Conservation (phyloP, 2,888 invertebrate genomes). For the Caradrina kadenii region DNA sequence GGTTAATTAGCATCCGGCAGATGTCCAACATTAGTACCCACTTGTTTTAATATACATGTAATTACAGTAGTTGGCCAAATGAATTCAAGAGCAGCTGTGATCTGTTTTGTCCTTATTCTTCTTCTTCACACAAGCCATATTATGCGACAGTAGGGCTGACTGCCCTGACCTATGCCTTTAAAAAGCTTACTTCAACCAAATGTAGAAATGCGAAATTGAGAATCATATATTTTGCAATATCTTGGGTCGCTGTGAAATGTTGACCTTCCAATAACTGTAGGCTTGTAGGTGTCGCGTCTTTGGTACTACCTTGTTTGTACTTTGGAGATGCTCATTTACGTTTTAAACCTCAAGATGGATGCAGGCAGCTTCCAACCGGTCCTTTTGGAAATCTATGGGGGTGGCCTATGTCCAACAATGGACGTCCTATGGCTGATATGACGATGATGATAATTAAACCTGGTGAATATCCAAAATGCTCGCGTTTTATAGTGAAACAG, state of each 20-base stretch:
- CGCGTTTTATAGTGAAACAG: slow-evolving; percentile 13
- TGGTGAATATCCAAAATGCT: not conserved
- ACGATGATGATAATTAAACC: not conserved
- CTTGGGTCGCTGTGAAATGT: slow-evolving; percentile 18
- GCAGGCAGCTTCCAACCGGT: too few species aligned
- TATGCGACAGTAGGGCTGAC: not conserved
- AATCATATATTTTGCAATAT: slow-evolving; percentile 36
- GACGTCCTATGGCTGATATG: too few species aligned
- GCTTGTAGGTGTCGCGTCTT: slow-evolving; percentile 21
- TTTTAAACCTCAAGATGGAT: too few species aligned
- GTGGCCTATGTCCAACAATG: too few species aligned
- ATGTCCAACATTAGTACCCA: too few species aligned
- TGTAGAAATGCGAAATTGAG: slow-evolving; percentile 40
- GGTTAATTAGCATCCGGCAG: too few species aligned
- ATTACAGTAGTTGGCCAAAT: not conserved
- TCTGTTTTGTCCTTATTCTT: not conserved
- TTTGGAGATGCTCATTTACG: slow-evolving; percentile 3
- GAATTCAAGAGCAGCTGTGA: not conserved
- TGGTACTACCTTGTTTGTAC: slow-evolving; percentile 1
- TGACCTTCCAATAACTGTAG: slow-evolving; percentile 31
- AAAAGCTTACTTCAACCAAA: slow-evolving; percentile 17
- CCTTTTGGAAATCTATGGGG: too few species aligned
- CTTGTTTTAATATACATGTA: too few species aligned
- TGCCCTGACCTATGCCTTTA: slow-evolving; percentile 42
- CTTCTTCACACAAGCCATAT: not conserved